Percentiles rank a stretch among this genome's conserved stretches.
phyloP scores from a whole-genome alignment of 2,888 invertebrate species.

The Pachymerium ferrugineum region DNA sequence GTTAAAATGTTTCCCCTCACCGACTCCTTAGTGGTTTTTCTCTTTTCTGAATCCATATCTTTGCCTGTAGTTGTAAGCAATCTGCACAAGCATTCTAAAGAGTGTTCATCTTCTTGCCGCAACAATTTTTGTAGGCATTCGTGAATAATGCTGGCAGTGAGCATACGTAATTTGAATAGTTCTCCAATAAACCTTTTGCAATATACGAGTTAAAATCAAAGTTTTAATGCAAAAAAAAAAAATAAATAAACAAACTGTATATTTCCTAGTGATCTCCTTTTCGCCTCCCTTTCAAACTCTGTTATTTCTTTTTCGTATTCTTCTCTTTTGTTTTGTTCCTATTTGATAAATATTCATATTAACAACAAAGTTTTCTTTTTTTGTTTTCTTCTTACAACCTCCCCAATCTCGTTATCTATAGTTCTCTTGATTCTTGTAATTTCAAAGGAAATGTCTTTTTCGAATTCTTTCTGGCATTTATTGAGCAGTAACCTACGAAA shows the following conservation, averaged over 20 bases:
- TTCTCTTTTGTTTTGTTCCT: slow-evolving; percentile 60
- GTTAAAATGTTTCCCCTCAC: background rate
- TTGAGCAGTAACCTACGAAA: slow-evolving; percentile 73
- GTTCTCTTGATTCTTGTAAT: slow-evolving; percentile 53
- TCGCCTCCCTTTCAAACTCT: slow-evolving; percentile 69
- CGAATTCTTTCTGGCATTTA: slow-evolving; percentile 85
- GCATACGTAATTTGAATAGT: slow-evolving; percentile 83
- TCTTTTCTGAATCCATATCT: slow-evolving; percentile 58
- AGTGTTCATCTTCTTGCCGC: slow-evolving; percentile 68
- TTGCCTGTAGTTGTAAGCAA: slow-evolving; percentile 85
- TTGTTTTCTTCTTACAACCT: background rate
- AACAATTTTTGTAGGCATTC: slow-evolving; percentile 74
- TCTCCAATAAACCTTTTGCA: slow-evolving; percentile 65
- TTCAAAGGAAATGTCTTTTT: slow-evolving; percentile 71
- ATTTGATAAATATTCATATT: slow-evolving; percentile 14
- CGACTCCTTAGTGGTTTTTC: slow-evolving; percentile 39
- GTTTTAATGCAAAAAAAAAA: background rate
- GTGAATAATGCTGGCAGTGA: slow-evolving; percentile 80
- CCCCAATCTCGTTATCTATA: slow-evolving; percentile 52
- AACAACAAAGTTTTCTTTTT: slow-evolving; percentile 38
- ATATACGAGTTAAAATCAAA: background rate
- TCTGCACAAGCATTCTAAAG: slow-evolving; percentile 86
- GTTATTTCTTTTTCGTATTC: slow-evolving; percentile 64
- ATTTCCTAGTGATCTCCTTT: slow-evolving; percentile 82
- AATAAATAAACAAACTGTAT: slow-evolving; percentile 56